Conservation (phyloP, 2,113 vertebrate species). For the Aix galericulata region DNA sequence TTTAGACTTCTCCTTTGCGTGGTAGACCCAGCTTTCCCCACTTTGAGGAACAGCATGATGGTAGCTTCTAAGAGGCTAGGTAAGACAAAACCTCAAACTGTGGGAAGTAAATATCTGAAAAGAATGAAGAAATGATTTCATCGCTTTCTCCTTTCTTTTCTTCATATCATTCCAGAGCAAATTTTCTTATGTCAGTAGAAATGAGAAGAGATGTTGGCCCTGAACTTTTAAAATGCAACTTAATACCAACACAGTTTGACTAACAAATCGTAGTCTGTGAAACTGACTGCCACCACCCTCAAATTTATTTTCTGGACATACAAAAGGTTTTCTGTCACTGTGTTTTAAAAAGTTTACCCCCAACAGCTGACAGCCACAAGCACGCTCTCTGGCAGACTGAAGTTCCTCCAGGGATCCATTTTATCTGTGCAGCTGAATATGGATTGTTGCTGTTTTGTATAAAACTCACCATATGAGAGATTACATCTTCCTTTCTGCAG, state of each 20-base stretch:
- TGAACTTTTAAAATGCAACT: background rate
- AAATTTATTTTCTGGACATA: background rate
- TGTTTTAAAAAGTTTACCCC: background rate
- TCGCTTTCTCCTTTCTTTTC: background rate
- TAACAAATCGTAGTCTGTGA: background rate
- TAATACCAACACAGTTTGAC: background rate
- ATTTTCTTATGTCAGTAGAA: background rate
- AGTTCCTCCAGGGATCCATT: background rate
- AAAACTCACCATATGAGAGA: background rate
- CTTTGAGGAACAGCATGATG: background rate
- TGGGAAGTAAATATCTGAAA: background rate
- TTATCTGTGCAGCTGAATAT: background rate
- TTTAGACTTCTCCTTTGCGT: background rate
- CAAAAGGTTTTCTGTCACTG: background rate
- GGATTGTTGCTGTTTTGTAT: background rate
- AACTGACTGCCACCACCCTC: background rate
- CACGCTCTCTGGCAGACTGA: background rate
- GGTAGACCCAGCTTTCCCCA: background rate
- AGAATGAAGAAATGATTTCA: background rate
- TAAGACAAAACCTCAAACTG: background rate
- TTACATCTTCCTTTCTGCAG: background rate
- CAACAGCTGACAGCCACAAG: background rate
- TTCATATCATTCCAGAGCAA: background rate
- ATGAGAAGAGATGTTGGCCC: background rate
- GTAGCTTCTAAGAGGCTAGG: background rate